Conservation (phyloP, 2,888 invertebrate genomes). For the Hydraecia micacea region DNA sequence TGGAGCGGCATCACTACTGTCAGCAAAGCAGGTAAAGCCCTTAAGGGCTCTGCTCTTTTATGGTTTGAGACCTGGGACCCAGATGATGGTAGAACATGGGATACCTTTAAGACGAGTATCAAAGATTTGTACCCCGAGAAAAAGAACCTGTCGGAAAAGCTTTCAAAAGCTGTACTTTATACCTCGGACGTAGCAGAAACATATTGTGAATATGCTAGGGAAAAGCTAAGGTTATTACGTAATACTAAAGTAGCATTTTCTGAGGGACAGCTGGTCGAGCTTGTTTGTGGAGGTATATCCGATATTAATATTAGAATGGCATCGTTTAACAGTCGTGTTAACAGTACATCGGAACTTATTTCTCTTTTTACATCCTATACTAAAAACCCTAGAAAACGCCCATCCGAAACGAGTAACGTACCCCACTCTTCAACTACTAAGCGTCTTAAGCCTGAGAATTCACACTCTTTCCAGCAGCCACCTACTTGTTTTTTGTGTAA, state of each 20-base stretch:
- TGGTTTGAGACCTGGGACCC: constrained; percentile 35
- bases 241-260: no score
- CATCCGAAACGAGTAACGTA: background rate
- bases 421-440: background rate
- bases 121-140: no score
- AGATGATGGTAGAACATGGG: constrained; percentile 5
- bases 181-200: no score
- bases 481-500: background rate
- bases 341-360: constrained; percentile 9
- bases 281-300: background rate
- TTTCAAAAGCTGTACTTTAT: no score
- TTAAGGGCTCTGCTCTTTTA: constrained; percentile 45
- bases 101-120: no score
- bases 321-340: constrained; percentile 18
- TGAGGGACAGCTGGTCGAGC: no score
- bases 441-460: constrained; percentile 3
- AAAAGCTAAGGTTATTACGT: no score
- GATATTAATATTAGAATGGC: constrained; percentile 24
- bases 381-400: constrained; percentile 16
- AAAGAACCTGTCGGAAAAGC: no score
- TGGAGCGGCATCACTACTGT: constrained; percentile 41
- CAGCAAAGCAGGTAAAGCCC: constrained; percentile 46
- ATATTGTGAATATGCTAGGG: no score
- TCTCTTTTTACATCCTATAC: constrained; percentile 13
- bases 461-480: background rate